Conservation (phyloP, 2,797 vertebrate species). For the Threskiornis aethiopicus region DNA sequence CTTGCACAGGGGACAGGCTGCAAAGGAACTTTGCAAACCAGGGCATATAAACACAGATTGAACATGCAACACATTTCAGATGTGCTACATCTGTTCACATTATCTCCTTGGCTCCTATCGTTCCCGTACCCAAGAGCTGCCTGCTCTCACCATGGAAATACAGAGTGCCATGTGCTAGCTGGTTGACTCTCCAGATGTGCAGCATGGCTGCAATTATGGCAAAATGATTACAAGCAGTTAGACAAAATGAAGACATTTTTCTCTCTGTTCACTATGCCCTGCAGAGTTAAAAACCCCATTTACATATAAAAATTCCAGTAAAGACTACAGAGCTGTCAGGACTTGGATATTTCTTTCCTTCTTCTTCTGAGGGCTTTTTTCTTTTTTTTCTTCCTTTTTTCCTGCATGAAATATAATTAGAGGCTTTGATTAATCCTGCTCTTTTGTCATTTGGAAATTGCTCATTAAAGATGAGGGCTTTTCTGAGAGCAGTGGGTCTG, state of each 20-base stretch:
- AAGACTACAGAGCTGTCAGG: conserved; percentile 11
- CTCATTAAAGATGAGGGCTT: conserved; percentile 61
- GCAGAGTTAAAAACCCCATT: conserved; percentile 15
- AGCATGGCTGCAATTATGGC: conserved; percentile 1
- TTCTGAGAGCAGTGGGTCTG: conserved; percentile 47
- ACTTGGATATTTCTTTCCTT: neutral
- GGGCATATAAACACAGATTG: accelerated
- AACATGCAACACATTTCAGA: accelerated
- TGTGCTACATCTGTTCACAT: neutral
- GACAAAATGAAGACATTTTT: conserved; percentile 35
- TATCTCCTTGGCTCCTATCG: neutral
- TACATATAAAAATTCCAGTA: conserved; percentile 12
- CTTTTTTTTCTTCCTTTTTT: no score
- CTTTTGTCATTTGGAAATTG: conserved; percentile 63
- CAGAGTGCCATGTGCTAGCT: neutral
- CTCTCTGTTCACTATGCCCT: neutral
- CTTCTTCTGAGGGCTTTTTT: neutral
- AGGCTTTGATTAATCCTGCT: conserved; percentile 66
- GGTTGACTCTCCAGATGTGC: conserved; percentile 21
- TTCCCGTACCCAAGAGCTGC: neutral
- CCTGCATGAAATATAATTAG: conserved; percentile 63
- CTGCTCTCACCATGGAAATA: neutral
- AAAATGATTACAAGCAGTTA: conserved; percentile 22
- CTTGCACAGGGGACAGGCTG: neutral
- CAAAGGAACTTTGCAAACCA: neutral